Percentiles rank a stretch among this genome's conserved stretches.
phyloP scores from a whole-genome alignment of 2,797 vertebrate species.

The Oceanodroma leucorhoa region DNA sequence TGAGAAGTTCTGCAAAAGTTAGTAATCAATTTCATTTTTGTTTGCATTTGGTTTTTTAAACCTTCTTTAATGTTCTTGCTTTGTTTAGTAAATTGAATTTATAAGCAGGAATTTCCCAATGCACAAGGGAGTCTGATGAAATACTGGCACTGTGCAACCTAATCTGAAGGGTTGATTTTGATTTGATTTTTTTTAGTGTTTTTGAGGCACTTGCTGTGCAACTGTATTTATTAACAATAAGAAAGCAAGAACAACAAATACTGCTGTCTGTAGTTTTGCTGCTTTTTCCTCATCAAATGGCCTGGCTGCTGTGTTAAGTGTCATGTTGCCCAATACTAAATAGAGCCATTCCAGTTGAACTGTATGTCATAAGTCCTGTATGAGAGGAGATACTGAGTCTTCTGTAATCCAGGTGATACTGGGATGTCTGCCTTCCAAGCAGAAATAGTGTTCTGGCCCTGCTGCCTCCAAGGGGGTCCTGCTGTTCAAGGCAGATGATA shows the following conservation, averaged over 20 bases:
- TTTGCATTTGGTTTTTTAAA: neutral
- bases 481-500: neutral
- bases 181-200: neutral
- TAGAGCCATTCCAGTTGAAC: neutral
- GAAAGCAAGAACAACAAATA: neutral
- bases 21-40: neutral
- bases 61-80: neutral
- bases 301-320: neutral
- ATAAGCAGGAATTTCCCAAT: neutral
- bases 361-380: neutral
- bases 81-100: constrained; percentile 7
- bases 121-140: neutral
- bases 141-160: neutral
- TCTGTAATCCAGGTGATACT: neutral
- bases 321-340: neutral
- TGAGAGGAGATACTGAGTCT: neutral
- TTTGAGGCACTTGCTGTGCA: neutral
- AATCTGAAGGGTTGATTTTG: neutral
- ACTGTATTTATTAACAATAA: neutral
- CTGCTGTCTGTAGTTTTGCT: neutral
- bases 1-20: neutral
- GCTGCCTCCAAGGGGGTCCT: neutral
- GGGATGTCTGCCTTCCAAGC: neutral
- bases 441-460: neutral
- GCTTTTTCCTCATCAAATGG: neutral